Evolutionary conservation across 2,888 invertebrate genomes (phyloP), one percentile per base, ranked within the genome.

Genomic region (Boloria selene): DNA sequence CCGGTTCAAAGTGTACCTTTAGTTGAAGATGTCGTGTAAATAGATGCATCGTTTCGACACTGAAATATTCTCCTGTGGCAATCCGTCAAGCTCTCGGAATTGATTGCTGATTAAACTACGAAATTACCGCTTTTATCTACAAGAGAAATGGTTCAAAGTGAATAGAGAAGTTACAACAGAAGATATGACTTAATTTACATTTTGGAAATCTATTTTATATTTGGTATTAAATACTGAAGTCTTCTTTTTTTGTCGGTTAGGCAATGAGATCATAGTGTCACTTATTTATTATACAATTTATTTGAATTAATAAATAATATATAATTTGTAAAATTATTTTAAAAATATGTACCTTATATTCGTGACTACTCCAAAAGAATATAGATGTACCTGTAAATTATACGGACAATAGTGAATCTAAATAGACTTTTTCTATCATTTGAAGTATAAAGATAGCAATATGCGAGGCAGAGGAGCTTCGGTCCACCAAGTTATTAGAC

Each of bases 81-180:
- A 86, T 89, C 84, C 78, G 86, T 89, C 88, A 85, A 83, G 83
- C 82, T 82, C 81, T 83, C 73, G 73, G 80, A 84, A 87, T 84
- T 83, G 82, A 86, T 86, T 78, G 81, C 79, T 85, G 84, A 85
- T 87, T 86, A 86, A 84, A 83, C 83, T 84, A 83, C 80, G 85
- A 82, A 86, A 85, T 84, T 80, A 79, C 81, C 76, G 74, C 74
- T 72, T 73, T 81, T 77, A 79, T 79, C 73, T 71, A 62, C 64
- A 61, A 69, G 70, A 74, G 74, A 71, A 76, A 72, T 73, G 75
- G 71, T 73, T 70, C 63, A 72, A 68, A 73, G 67, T 65, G 65
- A 67, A 65, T 70, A 69, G 68, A 63, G 56, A 60, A 68, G 53
- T 38, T 10, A 61, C 50, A 60, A 61, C 68, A n/a, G 61, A 51